Percentiles rank a stretch among this genome's conserved stretches.
phyloP scores from a whole-genome alignment of 2,888 invertebrate genomes.

The Calameuta idolon region DNA sequence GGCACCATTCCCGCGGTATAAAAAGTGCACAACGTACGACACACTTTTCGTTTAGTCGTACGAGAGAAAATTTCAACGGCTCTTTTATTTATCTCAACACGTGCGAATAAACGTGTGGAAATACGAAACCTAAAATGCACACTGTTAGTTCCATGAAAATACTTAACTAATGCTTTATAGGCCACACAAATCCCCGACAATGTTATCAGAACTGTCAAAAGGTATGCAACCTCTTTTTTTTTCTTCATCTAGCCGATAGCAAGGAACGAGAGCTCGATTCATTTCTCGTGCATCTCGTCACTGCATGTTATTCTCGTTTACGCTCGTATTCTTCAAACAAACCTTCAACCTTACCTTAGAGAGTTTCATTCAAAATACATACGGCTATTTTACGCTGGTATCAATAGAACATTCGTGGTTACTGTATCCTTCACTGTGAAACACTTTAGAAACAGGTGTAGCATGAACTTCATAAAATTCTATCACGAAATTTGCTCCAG shows the following conservation, averaged over 20 bases:
- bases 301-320: neutral
- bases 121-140: conserved; percentile 31
- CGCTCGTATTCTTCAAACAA: neutral
- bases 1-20: conserved; percentile 37
- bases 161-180: conserved; percentile 44
- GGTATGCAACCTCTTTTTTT: conserved; percentile 10
- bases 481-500: neutral
- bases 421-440: neutral
- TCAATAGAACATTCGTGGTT: neutral
- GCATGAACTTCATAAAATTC: neutral
- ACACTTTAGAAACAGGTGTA: neutral
- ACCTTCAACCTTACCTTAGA: neutral
- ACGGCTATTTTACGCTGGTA: neutral
- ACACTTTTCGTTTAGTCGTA: conserved; percentile 29
- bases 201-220: conserved; percentile 17
- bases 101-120: conserved; percentile 21
- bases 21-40: conserved; percentile 33
- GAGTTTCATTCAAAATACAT: neutral
- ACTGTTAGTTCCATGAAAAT: conserved; percentile 29
- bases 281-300: neutral
- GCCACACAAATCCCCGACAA: conserved; percentile 36
- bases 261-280: neutral
- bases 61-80: conserved; percentile 8
- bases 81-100: conserved; percentile 5
- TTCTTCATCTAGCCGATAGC: conserved; percentile 14